A percentile compares a stretch with the other conserved stretches of the same genome.
Conservation (phyloP, 1,140 invertebrate genomes). For the Rhizoglyphus robini region DNA sequence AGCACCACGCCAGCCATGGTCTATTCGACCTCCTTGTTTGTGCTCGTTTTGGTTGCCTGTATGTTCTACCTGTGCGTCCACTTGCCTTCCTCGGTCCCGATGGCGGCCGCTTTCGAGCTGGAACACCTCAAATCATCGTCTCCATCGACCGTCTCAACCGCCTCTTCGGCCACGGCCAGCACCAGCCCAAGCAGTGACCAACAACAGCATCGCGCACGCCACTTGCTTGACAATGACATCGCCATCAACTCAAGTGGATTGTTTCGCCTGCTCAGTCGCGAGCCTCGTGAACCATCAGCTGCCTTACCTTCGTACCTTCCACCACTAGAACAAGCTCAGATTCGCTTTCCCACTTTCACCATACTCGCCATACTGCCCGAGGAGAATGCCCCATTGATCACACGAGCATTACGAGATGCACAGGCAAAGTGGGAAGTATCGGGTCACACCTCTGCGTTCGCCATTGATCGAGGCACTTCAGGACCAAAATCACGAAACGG, state of each 20-base stretch:
- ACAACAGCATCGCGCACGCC: no score
- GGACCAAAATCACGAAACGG: not conserved
- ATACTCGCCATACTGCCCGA: conserved; percentile 18
- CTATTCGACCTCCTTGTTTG: no score
- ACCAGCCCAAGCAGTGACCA: not conserved
- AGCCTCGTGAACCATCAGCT: not conserved
- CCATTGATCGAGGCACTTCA: not conserved
- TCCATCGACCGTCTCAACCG: not conserved
- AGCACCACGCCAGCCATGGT: no score
- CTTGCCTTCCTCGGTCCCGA: not conserved
- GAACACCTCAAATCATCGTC: not conserved
- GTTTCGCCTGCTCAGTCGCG: not conserved
- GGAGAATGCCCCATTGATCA: conserved; percentile 16
- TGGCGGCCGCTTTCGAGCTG: not conserved
- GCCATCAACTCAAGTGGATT: not conserved
- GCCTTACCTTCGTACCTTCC: not conserved
- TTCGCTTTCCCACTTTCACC: conserved; percentile 11
- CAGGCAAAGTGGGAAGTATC: conserved; percentile 17
- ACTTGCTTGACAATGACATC: not conserved
- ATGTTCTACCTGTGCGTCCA: not conserved
- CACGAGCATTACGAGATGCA: conserved; percentile 17
- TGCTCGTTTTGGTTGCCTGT: not conserved
- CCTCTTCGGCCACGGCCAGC: not conserved
- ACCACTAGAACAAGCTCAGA: not conserved
- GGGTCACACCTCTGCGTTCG: not conserved